Conservation (phyloP, 2,113 vertebrate species). For the Glaucomys volans region DNA sequence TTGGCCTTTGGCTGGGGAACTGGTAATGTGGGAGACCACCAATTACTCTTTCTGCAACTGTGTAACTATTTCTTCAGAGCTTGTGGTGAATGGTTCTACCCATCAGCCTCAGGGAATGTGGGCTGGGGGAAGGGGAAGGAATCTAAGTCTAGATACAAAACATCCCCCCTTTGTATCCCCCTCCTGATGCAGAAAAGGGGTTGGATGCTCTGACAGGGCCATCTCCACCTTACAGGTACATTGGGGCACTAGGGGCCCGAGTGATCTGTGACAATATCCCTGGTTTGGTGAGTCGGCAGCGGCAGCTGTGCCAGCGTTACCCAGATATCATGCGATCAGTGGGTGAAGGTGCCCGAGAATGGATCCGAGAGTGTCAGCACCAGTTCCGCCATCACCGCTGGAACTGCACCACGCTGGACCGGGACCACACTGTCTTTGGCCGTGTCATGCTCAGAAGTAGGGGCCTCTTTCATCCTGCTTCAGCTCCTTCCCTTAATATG, state of each 20-base stretch:
- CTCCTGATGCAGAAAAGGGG: not conserved
- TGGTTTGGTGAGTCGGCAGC: conserved; percentile 96
- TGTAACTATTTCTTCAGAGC: not conserved
- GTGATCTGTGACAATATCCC: conserved; percentile 99
- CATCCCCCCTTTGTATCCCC: not conserved
- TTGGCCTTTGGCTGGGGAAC: conserved; percentile 49
- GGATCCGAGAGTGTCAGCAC: conserved; percentile 98
- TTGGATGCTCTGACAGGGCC: conserved; percentile 55
- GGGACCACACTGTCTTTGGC: conserved; percentile 98
- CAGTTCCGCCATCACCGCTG: conserved; percentile 99
- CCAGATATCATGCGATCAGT: conserved; percentile 99
- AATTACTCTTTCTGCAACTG: conserved; percentile 27
- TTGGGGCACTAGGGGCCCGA: conserved; percentile 95
- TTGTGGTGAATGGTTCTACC: conserved; percentile 12
- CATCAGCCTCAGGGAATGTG: not conserved
- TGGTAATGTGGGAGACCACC: conserved; percentile 42
- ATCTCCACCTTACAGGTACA: conserved; percentile 91
- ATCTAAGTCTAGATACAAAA: not conserved
- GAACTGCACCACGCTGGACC: conserved; percentile 98
- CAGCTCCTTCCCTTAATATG: not conserved
- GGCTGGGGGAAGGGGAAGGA: conserved; percentile 1
- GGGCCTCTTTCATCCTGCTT: conserved; percentile 73
- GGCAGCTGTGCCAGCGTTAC: conserved; percentile 96
- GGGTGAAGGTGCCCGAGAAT: conserved; percentile 97
- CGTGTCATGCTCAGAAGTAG: conserved; percentile 97